Conservation (phyloP, 2,888 invertebrate species). For the Drosophila buzzatii region DNA sequence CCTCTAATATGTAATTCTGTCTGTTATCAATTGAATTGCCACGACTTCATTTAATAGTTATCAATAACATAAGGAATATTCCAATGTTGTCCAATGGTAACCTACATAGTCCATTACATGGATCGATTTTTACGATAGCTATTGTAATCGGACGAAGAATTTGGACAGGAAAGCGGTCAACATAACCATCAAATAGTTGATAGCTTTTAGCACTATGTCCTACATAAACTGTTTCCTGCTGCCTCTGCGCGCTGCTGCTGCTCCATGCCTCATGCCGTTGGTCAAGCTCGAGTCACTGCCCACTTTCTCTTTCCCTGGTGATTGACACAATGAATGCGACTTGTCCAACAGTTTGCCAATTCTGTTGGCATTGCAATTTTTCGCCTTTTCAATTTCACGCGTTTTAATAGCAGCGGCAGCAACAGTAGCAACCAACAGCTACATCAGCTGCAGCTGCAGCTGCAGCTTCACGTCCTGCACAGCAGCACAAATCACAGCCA, state of each 20-base stretch:
- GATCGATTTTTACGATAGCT: conserved; percentile 15
- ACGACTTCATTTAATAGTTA: not conserved
- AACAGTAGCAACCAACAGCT: not conserved
- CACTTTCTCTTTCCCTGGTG: conserved; percentile 1
- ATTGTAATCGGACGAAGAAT: conserved; percentile 12
- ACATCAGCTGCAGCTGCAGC: not conserved
- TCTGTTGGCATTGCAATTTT: conserved; percentile 74
- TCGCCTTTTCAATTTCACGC: conserved; percentile 76
- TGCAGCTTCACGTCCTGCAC: not conserved
- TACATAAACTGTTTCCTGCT: conserved; percentile 46
- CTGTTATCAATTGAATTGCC: not conserved
- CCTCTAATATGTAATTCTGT: too few species aligned
- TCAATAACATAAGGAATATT: not conserved
- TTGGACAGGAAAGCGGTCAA: conserved; percentile 27
- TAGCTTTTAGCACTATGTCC: conserved; percentile 51
- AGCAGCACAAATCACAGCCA: conserved; percentile 48
- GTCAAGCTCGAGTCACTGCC: not conserved
- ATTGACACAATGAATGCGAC: conserved; percentile 39
- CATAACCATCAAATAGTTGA: conserved; percentile 55
- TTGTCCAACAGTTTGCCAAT: conserved; percentile 59
- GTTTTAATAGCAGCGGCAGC: conserved; percentile 60
- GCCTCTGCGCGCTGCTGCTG: not conserved
- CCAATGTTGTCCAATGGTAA: not conserved
- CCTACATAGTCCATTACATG: not conserved
- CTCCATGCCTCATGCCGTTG: not conserved